Evolutionary conservation across 2,797 vertebrate species (phyloP).

Genomic region (Podargus strigoides): DNA sequence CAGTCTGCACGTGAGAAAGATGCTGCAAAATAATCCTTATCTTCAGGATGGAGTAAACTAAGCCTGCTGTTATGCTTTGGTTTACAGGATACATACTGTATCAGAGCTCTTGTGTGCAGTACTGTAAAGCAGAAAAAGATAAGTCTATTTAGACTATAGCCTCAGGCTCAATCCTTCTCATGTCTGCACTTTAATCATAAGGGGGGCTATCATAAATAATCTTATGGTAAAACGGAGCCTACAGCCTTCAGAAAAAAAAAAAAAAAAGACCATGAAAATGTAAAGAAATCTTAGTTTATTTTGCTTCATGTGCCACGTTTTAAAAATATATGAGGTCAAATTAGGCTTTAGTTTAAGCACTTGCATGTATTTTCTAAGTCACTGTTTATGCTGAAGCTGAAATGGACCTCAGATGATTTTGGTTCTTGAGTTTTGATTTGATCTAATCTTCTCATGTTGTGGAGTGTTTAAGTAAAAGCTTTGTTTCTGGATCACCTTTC

Average conservation of each 20-base stretch:
- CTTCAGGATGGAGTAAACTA: not conserved
- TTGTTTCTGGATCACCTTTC: not conserved
- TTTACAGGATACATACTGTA: not conserved
- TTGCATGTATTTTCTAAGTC: not conserved
- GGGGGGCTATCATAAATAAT: not conserved
- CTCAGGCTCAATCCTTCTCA: constrained; percentile 12
- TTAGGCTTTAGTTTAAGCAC: not conserved
- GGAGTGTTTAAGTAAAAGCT: not conserved
- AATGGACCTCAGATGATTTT: not conserved
- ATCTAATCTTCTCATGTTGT: not conserved
- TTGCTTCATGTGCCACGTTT: not conserved
- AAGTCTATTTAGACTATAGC: constrained; percentile 27
- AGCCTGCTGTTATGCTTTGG: not conserved
- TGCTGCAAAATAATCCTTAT: not conserved
- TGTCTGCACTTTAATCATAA: constrained; percentile 23
- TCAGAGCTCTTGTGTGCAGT: constrained; percentile 11
- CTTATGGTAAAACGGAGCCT: not conserved
- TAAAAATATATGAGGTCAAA: not conserved
- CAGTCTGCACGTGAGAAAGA: not conserved
- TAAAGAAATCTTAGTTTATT: not conserved
- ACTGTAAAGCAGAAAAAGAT: constrained; percentile 16
- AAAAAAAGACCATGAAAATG: constrained; percentile 20
- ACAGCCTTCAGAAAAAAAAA: not conserved
- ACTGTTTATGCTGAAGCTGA: not conserved
- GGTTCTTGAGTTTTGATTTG: not conserved